These are phyloP conservation scores for Stenichneumon culpator DNA, from an alignment of 2,888 invertebrate genomes.

Conservation along the genomic window DNA sequence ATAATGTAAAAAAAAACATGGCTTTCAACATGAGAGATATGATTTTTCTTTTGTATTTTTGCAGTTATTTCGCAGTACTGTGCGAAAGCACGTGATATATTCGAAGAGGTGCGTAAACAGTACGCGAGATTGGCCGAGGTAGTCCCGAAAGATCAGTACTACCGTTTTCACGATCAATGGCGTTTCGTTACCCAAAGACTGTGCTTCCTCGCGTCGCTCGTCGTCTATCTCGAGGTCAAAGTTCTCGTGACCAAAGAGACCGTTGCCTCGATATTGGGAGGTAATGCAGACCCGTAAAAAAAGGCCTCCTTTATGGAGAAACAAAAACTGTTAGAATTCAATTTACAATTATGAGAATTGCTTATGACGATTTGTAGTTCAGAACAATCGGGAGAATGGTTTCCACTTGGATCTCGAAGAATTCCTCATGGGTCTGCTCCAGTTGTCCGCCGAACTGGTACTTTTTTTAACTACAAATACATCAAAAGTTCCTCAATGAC, in stretches of 20 bases:
- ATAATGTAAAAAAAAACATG: no score
- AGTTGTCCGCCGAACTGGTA: slow-evolving; percentile 94
- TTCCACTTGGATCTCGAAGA: slow-evolving; percentile 97
- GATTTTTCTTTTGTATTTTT: slow-evolving; percentile 57
- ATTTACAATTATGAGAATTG: slow-evolving; percentile 8
- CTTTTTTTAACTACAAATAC: not conserved
- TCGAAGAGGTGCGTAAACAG: slow-evolving; percentile 89
- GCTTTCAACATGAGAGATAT: slow-evolving; percentile 4
- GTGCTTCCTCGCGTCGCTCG: slow-evolving; percentile 91
- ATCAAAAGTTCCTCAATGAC: no score
- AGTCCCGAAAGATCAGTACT: slow-evolving; percentile 93
- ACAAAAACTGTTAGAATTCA: not conserved
- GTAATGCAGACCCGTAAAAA: slow-evolving; percentile 85
- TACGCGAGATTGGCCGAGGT: slow-evolving; percentile 89
- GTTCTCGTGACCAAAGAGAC: slow-evolving; percentile 91
- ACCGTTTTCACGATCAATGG: slow-evolving; percentile 96
- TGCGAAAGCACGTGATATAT: slow-evolving; percentile 88
- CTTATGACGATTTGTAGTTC: slow-evolving; percentile 86
- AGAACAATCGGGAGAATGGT: slow-evolving; percentile 89
- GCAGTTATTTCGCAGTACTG: slow-evolving; percentile 89
- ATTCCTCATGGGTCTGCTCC: slow-evolving; percentile 93
- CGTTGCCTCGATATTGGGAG: slow-evolving; percentile 91
- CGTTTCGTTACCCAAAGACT: slow-evolving; percentile 92
- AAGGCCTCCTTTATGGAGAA: not conserved
- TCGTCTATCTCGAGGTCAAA: slow-evolving; percentile 93